Percentiles rank a stretch among this genome's conserved stretches.
Conservation (phyloP, 2,797 vertebrate genomes). For the Carduelis carduelis region DNA sequence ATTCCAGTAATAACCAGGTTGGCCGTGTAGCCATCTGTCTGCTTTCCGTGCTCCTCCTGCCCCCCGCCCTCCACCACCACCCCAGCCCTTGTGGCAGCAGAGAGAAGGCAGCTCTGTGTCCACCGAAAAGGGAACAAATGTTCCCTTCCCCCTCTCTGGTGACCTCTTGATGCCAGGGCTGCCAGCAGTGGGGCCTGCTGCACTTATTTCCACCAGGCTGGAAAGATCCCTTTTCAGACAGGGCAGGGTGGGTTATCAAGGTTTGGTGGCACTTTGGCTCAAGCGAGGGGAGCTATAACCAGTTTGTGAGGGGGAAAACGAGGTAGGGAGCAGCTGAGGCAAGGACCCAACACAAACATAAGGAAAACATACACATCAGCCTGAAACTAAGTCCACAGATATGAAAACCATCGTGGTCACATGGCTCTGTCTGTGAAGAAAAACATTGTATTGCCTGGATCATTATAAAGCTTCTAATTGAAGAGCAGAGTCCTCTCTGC, state of each 20-base stretch:
- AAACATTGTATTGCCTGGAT: not conserved
- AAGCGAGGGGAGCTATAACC: rapidly evolving
- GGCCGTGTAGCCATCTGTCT: constrained; percentile 46
- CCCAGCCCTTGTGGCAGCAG: not conserved
- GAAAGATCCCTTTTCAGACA: not conserved
- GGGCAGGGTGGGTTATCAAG: not conserved
- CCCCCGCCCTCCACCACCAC: rapidly evolving
- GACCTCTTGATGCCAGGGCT: not conserved
- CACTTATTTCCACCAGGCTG: not conserved
- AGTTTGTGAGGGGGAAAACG: not conserved
- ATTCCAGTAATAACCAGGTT: not conserved
- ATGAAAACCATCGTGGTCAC: not conserved
- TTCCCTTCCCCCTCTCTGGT: not conserved
- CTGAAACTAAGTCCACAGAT: not conserved
- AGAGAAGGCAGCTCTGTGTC: not conserved
- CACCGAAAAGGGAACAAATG: not conserved
- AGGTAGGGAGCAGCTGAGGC: not conserved
- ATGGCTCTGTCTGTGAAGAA: not conserved
- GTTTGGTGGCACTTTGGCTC: not conserved
- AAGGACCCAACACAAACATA: not conserved
- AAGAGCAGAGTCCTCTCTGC: not conserved
- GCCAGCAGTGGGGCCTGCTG: not conserved
- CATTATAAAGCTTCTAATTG: not conserved
- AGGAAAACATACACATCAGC: not conserved
- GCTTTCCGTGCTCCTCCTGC: not conserved